Base-by-base conservation (phyloP, 2,888 invertebrate genomes). In the Phengaris alcon region DNA sequence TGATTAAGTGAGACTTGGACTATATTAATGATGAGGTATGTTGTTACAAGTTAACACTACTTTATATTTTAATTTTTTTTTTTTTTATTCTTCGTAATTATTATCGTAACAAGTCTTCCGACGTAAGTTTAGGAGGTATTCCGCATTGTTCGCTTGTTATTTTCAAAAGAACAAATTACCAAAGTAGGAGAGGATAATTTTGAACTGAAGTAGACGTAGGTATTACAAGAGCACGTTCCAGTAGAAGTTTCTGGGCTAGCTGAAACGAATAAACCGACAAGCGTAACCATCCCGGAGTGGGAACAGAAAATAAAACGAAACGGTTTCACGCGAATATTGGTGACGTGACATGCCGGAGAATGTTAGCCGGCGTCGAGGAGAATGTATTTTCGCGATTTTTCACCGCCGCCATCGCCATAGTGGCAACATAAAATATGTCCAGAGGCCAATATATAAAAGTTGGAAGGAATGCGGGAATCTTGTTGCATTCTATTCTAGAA, bases 191-290 rank as follows among this genome's bases (percentile, higher is more conserved):
- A 35, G 35, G 35, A 35, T 35, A 35, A 35, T 35, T 35, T 35
- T 35, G 35, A 35, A 48, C 48, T 48, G 1, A 48, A 48, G 48
- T 13, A 68, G 44, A 44, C 44, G 13, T n/a, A 48, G 46, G n/a
- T 48, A 35, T 13, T 35, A 13, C 6, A 9, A 52, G 13, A 35
- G 22, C 72, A 13, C 12, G 70, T 22, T 13, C n/a, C 72, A 35
- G 52, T 35, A 6, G 7, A 35, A 54, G 54, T 72, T 72, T 72
- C 54, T 35, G 12, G 54, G 72, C 54, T 72, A 35, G 80, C 80
- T 81, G 84, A 83, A 89, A 87, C 87, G 84, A 89, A 88, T 86
- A 85, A 86, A 87, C 85, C 84, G 82, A 82, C 79, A 81, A 81
- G 82, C 84, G 86, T 82, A 83, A 85, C 84, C 80, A 22, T 48